Evolutionary conservation across 1,140 invertebrate genomes (phyloP), one percentile per base, ranked within the genome.

Genomic region (Drosophila tristis): DNA sequence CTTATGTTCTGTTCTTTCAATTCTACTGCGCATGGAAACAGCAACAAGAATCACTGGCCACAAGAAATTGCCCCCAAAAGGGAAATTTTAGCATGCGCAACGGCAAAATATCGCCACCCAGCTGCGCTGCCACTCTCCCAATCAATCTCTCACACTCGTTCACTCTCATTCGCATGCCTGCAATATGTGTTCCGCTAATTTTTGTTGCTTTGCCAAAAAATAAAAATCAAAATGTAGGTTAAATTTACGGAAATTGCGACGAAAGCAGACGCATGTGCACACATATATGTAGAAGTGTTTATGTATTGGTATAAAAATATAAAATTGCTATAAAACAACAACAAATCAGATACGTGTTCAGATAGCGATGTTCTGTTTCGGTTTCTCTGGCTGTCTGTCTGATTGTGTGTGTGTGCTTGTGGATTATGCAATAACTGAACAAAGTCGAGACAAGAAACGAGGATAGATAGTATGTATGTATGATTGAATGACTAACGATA

Each of bases 211-310:
- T 49, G 62, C 55, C 59, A 58, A 80, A 60, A 47, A 57, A 62
- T 26, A 23, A 11, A 58, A 76, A 70, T 29, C 74, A 64, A 87
- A 89, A 89, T 80, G 84, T 89, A 89, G 84, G 84, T 89, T 89
- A 89, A 89, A 89, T 84, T 84, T 89, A 74, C 84, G 84, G 84
- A 89, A 89, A 89, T 89, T 82, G 80, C 76, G 73, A 23, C 67
- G 75, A 78, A 65, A 43, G 72, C 54, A 64, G 42, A 51, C 44
- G 35, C 15, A 45, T 47, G 67, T 47, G 49, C 53, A 58, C 31
- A 53, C 20, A 51, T 31, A 26, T 63, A 5, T 54, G 11, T 45
- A 35, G 2, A 8, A 48, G 15, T 55, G n/a, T 23, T 26, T 61
- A 54, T 67, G 44, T 29, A 3, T 20, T 59, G 60, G 60, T 79